These are phyloP conservation scores for Chiridota heheva DNA, from an alignment of 35 echinoderm and acorn worm species.

Conservation along the genomic window DNA sequence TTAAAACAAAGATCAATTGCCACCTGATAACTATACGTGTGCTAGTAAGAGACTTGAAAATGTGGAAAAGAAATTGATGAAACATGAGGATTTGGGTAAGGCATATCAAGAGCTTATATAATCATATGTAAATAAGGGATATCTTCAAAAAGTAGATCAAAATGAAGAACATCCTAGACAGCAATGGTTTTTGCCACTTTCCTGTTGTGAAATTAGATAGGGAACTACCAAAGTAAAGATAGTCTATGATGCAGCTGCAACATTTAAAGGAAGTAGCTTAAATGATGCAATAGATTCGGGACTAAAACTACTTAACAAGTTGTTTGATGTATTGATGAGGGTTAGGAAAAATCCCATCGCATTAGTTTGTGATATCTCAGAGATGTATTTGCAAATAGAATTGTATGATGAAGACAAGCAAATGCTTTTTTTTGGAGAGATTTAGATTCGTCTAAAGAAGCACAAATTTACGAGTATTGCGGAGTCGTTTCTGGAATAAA, in stretches of 20 bases:
- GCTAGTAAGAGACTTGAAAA: constrained; percentile 40
- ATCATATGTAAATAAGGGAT: constrained; percentile 7
- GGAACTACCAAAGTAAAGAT: constrained; percentile 12
- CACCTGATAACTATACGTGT: neutral
- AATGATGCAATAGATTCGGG: constrained; percentile 15
- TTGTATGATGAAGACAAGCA: neutral
- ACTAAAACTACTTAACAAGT: constrained; percentile 28
- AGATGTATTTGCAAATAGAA: constrained; percentile 50
- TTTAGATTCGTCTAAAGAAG: neutral
- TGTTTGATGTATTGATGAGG: constrained; percentile 18
- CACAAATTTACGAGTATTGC: constrained; percentile 23
- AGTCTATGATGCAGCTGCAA: constrained; percentile 18
- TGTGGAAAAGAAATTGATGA: constrained; percentile 27
- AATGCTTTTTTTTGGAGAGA: constrained; percentile 44
- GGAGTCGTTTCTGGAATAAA: constrained; percentile 51
- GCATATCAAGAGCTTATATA: constrained; percentile 7
- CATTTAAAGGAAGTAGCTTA: neutral
- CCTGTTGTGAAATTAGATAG: constrained; percentile 16
- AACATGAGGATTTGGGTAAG: constrained; percentile 14
- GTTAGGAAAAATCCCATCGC: constrained; percentile 24
- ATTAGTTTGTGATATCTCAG: constrained; percentile 49
- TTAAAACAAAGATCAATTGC: constrained; percentile 17
- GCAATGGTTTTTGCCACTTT: constrained; percentile 44
- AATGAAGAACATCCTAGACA: neutral
- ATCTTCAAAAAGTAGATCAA: constrained; percentile 20